Evolutionary conservation across 2,113 vertebrate species (phyloP), one percentile per base, ranked within the genome.

Genomic region (Puffinus mauretanicus): DNA sequence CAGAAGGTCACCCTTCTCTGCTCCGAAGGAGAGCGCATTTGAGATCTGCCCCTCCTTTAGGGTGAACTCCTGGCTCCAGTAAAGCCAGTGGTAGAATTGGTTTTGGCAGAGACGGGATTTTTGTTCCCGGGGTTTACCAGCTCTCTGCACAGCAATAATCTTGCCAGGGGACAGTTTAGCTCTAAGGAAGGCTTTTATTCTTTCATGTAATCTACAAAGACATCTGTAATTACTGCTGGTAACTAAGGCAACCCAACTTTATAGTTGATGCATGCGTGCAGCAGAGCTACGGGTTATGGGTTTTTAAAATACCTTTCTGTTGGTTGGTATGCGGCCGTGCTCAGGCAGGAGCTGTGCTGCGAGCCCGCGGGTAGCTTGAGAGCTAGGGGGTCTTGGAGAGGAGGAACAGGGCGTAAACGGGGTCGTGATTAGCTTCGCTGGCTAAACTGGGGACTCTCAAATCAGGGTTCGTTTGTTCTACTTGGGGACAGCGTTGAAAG

Each of bases 171-270:
- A 93, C 75, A 78, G 84, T 93, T 96, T 95, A 91, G 86, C 84
- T 96, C 54, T 58, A 51, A 94, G 88, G 42, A 65, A 91, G 7
- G 84, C 91, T 97, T 95, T 95, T 91, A 85, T 94, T 94, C 93
- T 80, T 95, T 54, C 78, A 61, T 6, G 2, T 89, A 87, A 89
- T 93, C 95, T 91, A 80, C 81, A 76, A 89, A 93, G 94, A 93
- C 94, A 88, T 96, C 97, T 96, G 95, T 97, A 96, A 96, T 97
- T 97, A 97, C 84, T 89, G 84, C 88, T 91, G 94, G 97, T 97
- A 96, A 90, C 97, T 97, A 95, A 80, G 94, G 96, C 95, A 94
- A 93, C 88, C 47, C 92, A 82, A 86, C 77, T 97, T 93, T 95
- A 73, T 47, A 62, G 86, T 4, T 92, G 79, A 49, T 89, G 34